Conservation (phyloP, 2,113 vertebrate species). For the Ammospiza caudacuta region DNA sequence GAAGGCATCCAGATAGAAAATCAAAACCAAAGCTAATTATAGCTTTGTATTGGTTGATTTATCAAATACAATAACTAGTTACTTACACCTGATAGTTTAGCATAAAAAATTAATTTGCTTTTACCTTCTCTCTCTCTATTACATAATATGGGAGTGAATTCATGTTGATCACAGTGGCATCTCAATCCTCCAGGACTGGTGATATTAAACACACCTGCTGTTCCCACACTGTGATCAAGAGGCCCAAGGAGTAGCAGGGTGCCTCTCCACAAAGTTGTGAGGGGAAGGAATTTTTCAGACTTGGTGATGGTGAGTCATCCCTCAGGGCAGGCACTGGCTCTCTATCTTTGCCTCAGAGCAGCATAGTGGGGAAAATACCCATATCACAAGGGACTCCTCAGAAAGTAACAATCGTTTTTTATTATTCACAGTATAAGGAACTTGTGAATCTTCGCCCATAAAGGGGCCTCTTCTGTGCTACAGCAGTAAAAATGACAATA, state of each 20-base stretch:
- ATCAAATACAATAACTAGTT: neutral
- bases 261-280: rapidly evolving
- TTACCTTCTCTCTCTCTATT: neutral
- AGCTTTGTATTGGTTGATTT: neutral
- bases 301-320: neutral
- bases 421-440: neutral
- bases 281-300: neutral
- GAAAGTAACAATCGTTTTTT: neutral
- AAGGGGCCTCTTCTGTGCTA: neutral
- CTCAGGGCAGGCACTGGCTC: neutral
- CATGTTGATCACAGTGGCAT: neutral
- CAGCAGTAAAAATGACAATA: conserved; percentile 12
- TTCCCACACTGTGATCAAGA: neutral
- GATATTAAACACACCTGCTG: neutral
- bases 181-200: neutral
- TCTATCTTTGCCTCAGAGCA: neutral
- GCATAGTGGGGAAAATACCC: neutral
- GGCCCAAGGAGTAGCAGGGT: neutral
- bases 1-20: neutral
- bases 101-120: neutral
- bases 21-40: neutral
- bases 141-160: neutral
- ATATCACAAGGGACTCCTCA: neutral
- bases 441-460: neutral
- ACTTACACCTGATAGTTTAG: neutral